Percentiles rank a stretch among this genome's conserved stretches.
Evolutionary conservation across 1,140 invertebrate genomes (phyloP).

Genomic region (Spodoptera frugiperda): DNA sequence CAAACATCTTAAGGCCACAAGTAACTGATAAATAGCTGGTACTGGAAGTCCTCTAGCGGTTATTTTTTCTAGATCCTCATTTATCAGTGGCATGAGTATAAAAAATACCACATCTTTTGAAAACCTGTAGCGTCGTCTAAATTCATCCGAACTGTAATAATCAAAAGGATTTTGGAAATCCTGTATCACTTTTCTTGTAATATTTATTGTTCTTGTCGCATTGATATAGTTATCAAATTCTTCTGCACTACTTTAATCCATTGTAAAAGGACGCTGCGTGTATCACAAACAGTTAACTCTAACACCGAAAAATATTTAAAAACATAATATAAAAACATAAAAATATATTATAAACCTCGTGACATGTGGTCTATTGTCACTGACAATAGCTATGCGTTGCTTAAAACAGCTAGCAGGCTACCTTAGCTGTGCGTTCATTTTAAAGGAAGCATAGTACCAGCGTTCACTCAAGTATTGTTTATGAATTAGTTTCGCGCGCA

Average conservation of each 20-base stretch:
- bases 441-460: not conserved
- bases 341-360: too few relatives aligned
- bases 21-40: not conserved
- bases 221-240: not conserved
- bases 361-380: too few relatives aligned
- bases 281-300: not conserved
- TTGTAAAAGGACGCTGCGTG: not conserved
- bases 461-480: too few relatives aligned
- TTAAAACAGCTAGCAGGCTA: not conserved
- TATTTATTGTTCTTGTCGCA: not conserved
- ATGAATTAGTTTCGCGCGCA: too few relatives aligned
- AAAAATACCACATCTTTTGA: not conserved
- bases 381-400: too few relatives aligned
- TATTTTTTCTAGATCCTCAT: not conserved
- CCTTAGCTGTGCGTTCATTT: not conserved
- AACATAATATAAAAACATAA: not conserved
- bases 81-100: conserved; percentile 2
- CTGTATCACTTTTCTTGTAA: too few relatives aligned
- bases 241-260: not conserved
- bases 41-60: not conserved
- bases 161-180: not conserved
- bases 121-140: not conserved
- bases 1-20: not conserved
- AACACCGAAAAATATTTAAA: not conserved
- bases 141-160: conserved; percentile 1